Conservation (phyloP, 2,888 invertebrate species). For the Tridacna crocea region DNA sequence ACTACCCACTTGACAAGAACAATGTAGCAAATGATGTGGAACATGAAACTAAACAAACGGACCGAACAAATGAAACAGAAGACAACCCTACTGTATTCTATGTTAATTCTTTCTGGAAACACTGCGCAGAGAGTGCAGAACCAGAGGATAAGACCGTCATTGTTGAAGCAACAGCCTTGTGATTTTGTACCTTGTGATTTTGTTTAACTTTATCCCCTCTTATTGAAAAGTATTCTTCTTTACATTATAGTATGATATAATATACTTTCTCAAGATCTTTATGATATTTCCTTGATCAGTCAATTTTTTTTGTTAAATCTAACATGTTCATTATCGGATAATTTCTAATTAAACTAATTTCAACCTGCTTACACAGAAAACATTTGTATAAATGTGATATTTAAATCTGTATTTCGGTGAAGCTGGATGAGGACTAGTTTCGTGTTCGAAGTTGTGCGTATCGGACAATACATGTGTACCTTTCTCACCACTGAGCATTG, state of each 20-base stretch:
- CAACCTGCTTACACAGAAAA: no score
- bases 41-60: background rate
- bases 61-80: background rate
- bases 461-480: no score
- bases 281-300: no score
- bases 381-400: no score
- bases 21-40: background rate
- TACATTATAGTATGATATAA: background rate
- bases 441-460: no score
- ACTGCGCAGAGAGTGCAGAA: background rate
- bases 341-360: no score
- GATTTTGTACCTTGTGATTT: background rate
- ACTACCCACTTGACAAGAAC: conserved; percentile 27
- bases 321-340: no score
- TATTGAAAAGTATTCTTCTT: background rate
- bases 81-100: background rate
- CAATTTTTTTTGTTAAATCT: no score
- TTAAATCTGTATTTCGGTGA: no score
- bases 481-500: no score
- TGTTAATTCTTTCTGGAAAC: conserved; percentile 15
- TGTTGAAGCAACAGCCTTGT: conserved; percentile 26
- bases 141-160: conserved; percentile 9
- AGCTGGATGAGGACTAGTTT: no score
- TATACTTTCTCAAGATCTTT: no score
- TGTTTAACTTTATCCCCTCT: background rate